Base-by-base conservation (phyloP, 2,113 vertebrate species). In the Hippocampus comes region DNA sequence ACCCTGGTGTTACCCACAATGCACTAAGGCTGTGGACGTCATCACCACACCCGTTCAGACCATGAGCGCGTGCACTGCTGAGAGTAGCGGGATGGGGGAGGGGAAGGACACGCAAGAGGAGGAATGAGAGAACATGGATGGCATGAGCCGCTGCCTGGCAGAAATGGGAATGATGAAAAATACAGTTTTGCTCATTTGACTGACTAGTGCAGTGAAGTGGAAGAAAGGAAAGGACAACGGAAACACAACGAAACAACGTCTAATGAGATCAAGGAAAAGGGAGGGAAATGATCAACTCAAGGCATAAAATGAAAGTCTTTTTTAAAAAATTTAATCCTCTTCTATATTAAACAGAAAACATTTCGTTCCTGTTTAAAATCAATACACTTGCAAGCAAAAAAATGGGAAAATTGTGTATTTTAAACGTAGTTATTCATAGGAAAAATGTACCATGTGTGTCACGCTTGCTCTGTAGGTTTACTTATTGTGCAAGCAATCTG, bases 1-100 rank as follows among this genome's bases (percentile, higher is more conserved):
- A 83, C 76, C 86, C 87, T 86, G 83, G 72, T 70, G 78, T 82
- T 91, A 90, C 91, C 91, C 92, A 93, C 71, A 90, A 90, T 93
- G 90, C 91, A 90, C 7, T 9, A 70, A 75, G 70, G 81, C 79
- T 70, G 63, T 70, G 63, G 61, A 69, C 77, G 71, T 92, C 91
- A 91, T 83, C 84, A 84, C 91, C 91, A 91, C 93, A 87, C 89
- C 91, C 90, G 88, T 86, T 86, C 76, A 87, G 80, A 55, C 73
- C 80, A 78, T 41, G 74, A 81, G 79, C 81, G 70, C 10, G 68
- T 70, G 79, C 68, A 70, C 68, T 55, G 71, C 82, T 83, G 79
- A 34, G 82, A 76, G 82, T 82, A 84, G 81, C 75, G 77, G 65
- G 74, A 69, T 85, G 82, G 88, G 86, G 81, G 85, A 84, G 81